Base-by-base conservation (phyloP, 2,797 vertebrate species). In the Odontamblyopus rebecca region DNA sequence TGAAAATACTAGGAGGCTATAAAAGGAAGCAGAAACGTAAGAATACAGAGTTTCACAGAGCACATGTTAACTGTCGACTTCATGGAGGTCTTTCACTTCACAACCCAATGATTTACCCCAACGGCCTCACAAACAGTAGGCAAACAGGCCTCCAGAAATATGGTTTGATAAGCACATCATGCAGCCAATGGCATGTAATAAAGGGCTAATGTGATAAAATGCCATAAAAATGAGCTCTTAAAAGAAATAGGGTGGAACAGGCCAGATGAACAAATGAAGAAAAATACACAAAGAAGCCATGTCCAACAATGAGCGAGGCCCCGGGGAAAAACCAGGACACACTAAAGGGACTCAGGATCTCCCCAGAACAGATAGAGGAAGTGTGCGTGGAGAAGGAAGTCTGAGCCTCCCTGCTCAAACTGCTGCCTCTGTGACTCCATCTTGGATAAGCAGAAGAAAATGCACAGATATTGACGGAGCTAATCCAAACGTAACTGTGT, bases 1-100 rank as follows among this genome's bases (percentile, higher is more conserved):
- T 8, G 9, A 38, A 41, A 41, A 1, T 6, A 9, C 38, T 41
- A 41, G 7, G 38, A 41, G 38, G 38, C 6, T 7, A 8, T 41
- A 41, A 8, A 0, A 41, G 38, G 38, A 41, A 41, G 35, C 38
- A 8, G 38, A 41, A 1, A 41, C 38, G 1, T 11, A 38, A 38
- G 38, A 38, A 38, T 38, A 41, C 38, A 41, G 38, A 12, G 38
- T 41, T 41, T 41, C 38, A 41, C 38, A 41, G 9, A 88, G 76
- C 91, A 91, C 89, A 90, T 90, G 90, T 90, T 87, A 59, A 54
- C 23, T 23, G 23, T 23, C 23, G 51, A 76, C 84, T 92, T 92
- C 82, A 57, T 66, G 90, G 91, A 89, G 91, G 90, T 92, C 89
- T 83, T 83, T 86, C 90, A 84, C 87, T 88, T 86, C 81, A 86